Evolutionary conservation across 2,888 invertebrate genomes (phyloP).

Genomic region (Iphiclides podalirius): DNA sequence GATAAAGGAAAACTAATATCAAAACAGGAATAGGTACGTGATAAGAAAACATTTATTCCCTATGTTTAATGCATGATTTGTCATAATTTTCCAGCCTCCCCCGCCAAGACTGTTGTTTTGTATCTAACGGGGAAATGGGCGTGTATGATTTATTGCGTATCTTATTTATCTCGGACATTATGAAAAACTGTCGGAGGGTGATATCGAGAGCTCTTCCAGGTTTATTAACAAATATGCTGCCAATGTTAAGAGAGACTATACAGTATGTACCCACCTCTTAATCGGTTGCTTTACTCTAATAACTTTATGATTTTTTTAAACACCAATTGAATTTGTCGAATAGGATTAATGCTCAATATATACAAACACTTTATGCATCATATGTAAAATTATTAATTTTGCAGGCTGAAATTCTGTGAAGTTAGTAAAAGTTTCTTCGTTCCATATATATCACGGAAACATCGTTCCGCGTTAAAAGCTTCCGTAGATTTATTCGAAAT

Average conservation of each 20-base stretch:
- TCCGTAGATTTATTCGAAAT: neutral
- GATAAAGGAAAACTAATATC: slow-evolving; percentile 80
- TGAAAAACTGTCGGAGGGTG: slow-evolving; percentile 66
- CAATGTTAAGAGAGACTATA: slow-evolving; percentile 46
- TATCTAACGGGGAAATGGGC: slow-evolving; percentile 69
- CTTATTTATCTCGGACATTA: slow-evolving; percentile 69
- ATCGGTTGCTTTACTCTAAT: no score
- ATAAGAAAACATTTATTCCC: slow-evolving; percentile 81
- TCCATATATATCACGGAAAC: no score
- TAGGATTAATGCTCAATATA: no score
- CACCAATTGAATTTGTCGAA: no score
- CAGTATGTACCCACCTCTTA: slow-evolving; percentile 39
- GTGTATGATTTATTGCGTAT: slow-evolving; percentile 72
- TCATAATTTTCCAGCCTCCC: slow-evolving; percentile 77
- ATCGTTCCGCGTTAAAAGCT: neutral
- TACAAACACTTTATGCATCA: no score
- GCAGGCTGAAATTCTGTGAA: no score
- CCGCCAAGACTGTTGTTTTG: slow-evolving; percentile 68
- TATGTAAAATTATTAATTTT: no score
- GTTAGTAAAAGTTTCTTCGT: no score
- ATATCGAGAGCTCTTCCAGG: slow-evolving; percentile 51
- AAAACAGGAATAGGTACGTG: slow-evolving; percentile 79
- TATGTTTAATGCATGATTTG: slow-evolving; percentile 81
- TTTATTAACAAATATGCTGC: slow-evolving; percentile 63
- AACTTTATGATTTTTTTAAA: no score